Conservation (phyloP, 2,888 invertebrate genomes). For the Tetragonisca angustula region DNA sequence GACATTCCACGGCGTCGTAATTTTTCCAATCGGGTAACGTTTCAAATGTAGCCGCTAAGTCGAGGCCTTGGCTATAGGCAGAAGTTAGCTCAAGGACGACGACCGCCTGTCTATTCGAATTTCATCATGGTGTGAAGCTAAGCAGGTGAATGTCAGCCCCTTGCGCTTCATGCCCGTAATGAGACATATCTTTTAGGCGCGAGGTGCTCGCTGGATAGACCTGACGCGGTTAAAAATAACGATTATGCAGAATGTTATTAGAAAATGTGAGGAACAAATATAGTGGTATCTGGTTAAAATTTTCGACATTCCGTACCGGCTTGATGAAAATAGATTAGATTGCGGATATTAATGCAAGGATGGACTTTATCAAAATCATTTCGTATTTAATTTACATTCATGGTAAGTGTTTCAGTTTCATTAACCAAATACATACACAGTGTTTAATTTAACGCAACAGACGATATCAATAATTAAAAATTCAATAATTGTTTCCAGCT, state of each 20-base stretch:
- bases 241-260: background rate
- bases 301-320: background rate
- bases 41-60: conserved; percentile 64
- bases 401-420: too few relatives aligned
- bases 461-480: too few relatives aligned
- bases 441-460: too few relatives aligned
- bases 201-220: conserved; percentile 3
- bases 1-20: conserved; percentile 76
- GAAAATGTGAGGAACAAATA: background rate
- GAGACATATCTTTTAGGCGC: conserved; percentile 54
- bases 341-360: background rate
- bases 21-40: conserved; percentile 70
- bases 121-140: conserved; percentile 73
- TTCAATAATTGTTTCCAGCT: background rate
- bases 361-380: background rate
- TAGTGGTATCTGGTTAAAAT: background rate
- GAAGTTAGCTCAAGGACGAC: conserved; percentile 79
- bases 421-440: too few relatives aligned
- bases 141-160: conserved; percentile 74
- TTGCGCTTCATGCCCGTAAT: conserved; percentile 62
- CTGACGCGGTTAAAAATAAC: conserved; percentile 34
- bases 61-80: conserved; percentile 69
- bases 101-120: conserved; percentile 72
- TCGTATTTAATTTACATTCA: background rate
- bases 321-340: background rate